Evolutionary conservation across 1,140 invertebrate species (phyloP).

Genomic region (Halotydeus destructor): DNA sequence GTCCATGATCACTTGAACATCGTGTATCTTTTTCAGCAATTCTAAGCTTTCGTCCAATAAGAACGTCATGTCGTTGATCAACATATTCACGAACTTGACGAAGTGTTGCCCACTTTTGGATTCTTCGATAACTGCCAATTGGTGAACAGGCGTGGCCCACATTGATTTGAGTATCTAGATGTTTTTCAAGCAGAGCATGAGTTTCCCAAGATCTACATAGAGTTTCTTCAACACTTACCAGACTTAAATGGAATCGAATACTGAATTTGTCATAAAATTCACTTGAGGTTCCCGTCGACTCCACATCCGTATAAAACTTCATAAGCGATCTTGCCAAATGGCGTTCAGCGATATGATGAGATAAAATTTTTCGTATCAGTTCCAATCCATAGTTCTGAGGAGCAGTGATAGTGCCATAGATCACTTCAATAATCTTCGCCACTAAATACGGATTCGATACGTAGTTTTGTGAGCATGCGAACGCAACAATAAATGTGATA

Average conservation of each 20-base stretch:
- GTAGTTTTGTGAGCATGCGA: slow-evolving; percentile 48
- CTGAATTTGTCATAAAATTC: slow-evolving; percentile 95
- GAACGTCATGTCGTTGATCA: slow-evolving; percentile 91
- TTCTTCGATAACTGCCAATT: slow-evolving; percentile 55
- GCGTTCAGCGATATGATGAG: slow-evolving; percentile 60
- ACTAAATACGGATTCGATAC: slow-evolving; percentile 85
- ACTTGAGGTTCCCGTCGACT: slow-evolving; percentile 85
- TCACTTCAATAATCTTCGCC: slow-evolving; percentile 63
- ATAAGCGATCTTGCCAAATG: slow-evolving; percentile 67
- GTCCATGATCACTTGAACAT: slow-evolving; percentile 29
- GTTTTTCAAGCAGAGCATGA: too few species aligned
- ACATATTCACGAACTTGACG: slow-evolving; percentile 72
- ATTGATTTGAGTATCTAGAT: slow-evolving; percentile 82
- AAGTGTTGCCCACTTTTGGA: slow-evolving; percentile 70
- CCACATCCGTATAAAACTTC: slow-evolving; percentile 96
- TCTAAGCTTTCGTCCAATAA: slow-evolving; percentile 70
- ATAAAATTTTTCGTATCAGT: slow-evolving; percentile 47
- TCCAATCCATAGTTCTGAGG: too few species aligned
- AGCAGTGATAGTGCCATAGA: slow-evolving; percentile 50
- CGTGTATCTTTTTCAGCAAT: slow-evolving; percentile 29
- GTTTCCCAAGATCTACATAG: slow-evolving; percentile 42
- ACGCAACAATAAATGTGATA: slow-evolving; percentile 41
- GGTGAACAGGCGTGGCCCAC: slow-evolving; percentile 51
- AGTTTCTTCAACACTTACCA: too few species aligned
- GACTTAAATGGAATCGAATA: slow-evolving; percentile 82